Evolutionary conservation across 2,113 vertebrate genomes (phyloP).

Genomic region (Calidris pugnax): DNA sequence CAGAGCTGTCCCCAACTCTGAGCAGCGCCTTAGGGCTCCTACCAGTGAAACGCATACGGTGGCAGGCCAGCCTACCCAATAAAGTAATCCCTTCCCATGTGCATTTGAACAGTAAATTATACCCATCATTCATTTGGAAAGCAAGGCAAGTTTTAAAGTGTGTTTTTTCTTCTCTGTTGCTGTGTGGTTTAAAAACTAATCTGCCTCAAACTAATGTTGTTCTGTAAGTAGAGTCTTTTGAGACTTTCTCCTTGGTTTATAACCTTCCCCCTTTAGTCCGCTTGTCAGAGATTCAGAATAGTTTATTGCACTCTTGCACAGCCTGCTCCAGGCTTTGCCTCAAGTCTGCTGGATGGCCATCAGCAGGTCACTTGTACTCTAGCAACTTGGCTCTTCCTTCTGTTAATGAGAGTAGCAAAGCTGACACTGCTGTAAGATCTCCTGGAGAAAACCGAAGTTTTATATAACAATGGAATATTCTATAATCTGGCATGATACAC

Average conservation of each 20-base stretch:
- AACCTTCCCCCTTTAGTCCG: background rate
- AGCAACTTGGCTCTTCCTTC: background rate
- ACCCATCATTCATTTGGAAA: conserved; percentile 2
- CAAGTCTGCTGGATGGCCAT: background rate
- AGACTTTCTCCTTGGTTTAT: background rate
- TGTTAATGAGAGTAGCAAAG: background rate
- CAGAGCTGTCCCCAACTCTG: background rate
- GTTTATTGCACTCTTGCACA: background rate
- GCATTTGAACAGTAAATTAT: background rate
- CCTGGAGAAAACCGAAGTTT: background rate
- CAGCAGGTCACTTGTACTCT: background rate
- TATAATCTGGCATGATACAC: background rate
- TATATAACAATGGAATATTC: background rate
- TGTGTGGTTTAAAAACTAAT: background rate
- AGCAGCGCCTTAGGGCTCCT: background rate
- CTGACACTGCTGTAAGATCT: background rate
- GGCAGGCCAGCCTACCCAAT: background rate
- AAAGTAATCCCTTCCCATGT: background rate
- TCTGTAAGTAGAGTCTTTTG: background rate
- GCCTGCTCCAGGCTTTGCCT: background rate
- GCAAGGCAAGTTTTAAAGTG: background rate
- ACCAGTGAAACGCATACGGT: background rate
- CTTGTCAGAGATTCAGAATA: background rate
- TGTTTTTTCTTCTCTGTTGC: background rate
- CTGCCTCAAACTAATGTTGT: background rate